Percentiles rank a stretch among this genome's conserved stretches.
Conservation (phyloP, 2,888 invertebrate genomes). For the Archaeoteleia sp. region DNA sequence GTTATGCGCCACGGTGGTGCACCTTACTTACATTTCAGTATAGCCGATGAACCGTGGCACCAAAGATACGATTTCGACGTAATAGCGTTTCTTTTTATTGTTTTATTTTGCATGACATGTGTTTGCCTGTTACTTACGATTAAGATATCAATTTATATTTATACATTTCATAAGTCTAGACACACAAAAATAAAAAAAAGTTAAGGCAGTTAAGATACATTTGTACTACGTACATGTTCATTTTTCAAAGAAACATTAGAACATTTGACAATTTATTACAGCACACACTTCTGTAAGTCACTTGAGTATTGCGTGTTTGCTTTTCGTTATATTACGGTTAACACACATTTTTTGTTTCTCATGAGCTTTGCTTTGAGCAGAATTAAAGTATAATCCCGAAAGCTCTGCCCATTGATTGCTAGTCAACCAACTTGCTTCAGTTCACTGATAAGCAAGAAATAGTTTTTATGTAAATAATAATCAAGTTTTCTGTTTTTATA, state of each 20-base stretch:
- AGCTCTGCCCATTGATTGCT: constrained; percentile 50
- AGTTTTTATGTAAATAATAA: constrained; percentile 17
- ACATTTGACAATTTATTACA: no score
- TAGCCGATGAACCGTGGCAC: constrained; percentile 53
- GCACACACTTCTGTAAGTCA: no score
- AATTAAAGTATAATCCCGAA: constrained; percentile 47
- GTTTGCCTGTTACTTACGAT: no score
- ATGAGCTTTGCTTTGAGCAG: constrained; percentile 48
- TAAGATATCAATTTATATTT: no score
- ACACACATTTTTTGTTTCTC: constrained; percentile 38
- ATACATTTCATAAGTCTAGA: no score
- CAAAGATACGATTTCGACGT: constrained; percentile 53
- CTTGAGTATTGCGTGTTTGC: no score
- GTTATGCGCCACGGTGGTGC: constrained; percentile 59
- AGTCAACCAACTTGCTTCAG: constrained; percentile 20
- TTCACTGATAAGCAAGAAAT: constrained; percentile 29
- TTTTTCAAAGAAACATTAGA: no score
- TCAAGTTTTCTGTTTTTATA: constrained; percentile 5
- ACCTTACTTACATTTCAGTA: constrained; percentile 48
- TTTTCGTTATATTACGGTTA: constrained; percentile 26
- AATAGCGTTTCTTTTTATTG: constrained; percentile 46
- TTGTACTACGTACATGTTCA: no score
- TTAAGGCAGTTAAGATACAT: no score
- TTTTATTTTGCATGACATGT: constrained; percentile 1
- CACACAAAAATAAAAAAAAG: no score